Percentiles rank a stretch among this genome's conserved stretches.
These are phyloP conservation scores for Lepidocyrtoides sp. DNA, from an alignment of 2,888 invertebrate species.

Conservation along the genomic window DNA sequence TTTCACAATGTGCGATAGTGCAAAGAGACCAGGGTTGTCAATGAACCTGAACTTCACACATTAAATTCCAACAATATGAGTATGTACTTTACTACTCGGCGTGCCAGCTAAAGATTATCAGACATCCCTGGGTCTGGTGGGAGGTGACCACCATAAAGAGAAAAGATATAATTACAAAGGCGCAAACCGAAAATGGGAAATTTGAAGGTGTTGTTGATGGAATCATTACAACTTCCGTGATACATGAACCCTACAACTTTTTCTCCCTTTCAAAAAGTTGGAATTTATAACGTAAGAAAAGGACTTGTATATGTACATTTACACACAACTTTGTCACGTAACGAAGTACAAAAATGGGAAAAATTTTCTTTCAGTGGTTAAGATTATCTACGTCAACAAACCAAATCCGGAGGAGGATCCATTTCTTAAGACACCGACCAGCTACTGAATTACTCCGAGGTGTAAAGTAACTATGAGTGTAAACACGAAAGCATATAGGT, in stretches of 20 bases:
- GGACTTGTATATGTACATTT: no score
- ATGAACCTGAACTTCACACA: conserved; percentile 71
- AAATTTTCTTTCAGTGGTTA: conserved; percentile 39
- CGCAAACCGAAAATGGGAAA: background rate
- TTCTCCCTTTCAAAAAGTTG: no score
- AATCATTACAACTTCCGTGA: conserved; percentile 78
- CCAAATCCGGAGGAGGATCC: conserved; percentile 59
- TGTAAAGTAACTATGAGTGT: background rate
- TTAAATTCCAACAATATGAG: no score
- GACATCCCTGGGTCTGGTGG: no score
- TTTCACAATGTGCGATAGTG: no score
- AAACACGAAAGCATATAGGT: conserved; percentile 32
- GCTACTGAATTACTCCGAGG: conserved; percentile 26
- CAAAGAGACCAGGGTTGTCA: no score
- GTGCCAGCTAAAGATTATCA: no score
- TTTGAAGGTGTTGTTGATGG: conserved; percentile 35
- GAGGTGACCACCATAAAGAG: conserved; percentile 69
- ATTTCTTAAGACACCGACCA: conserved; percentile 47
- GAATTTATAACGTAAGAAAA: no score
- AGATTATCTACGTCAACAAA: conserved; percentile 68
- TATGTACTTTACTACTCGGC: no score
- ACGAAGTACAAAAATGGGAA: no score
- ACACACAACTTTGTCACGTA: no score
- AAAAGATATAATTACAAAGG: conserved; percentile 26
- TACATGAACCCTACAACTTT: conserved; percentile 60